Base-by-base conservation (phyloP, 2,888 invertebrate genomes). In the Netelia inedita region DNA sequence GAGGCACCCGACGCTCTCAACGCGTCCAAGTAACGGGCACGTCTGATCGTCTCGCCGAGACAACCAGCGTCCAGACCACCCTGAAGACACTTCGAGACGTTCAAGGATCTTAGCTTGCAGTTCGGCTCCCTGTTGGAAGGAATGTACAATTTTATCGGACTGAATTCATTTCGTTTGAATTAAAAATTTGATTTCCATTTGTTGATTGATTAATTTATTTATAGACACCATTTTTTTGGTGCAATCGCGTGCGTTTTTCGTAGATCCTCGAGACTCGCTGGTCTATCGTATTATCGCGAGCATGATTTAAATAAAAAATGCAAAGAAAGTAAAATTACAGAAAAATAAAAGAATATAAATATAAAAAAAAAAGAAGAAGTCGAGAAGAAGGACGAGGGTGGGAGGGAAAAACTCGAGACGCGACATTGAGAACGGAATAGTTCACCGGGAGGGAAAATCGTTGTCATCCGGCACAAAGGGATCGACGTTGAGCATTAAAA, bases 51-150 rank as follows among this genome's bases (percentile, higher is more conserved):
- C 91, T 95, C 95, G 41, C 95, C 95, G 78, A 95, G 93, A 88
- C 95, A 95, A 88, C 95, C 94, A 28, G 95, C 94, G 90, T 95
- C 95, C 89, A 95, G 94, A 71, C 95, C 94, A 86, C 94, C 94
- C 88, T 95, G 90, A 83, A 95, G 94, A 91, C 95, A 95, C 90
- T 95, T 95, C 88, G 94, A 95, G 85, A 95, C 94, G 92, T 95
- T 95, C 85, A 95, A 91, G 83, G 94, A 94, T 88, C 94, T 93
- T 82, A 95, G 92, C 88, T 94, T 94, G 88, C 95, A 95, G 85
- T 93, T 94, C 6, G 94, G 94, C 78, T 94, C 94, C 65, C 95
- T 94, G 87, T 92, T 93, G 46, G 93, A 65, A 35, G 5, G 35
- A 35, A 69, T 41, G 5, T 19, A 28, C 57, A 61, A 69, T 66